Conservation (phyloP, 2,797 vertebrate genomes). For the Sebastes kiyomatsui region DNA sequence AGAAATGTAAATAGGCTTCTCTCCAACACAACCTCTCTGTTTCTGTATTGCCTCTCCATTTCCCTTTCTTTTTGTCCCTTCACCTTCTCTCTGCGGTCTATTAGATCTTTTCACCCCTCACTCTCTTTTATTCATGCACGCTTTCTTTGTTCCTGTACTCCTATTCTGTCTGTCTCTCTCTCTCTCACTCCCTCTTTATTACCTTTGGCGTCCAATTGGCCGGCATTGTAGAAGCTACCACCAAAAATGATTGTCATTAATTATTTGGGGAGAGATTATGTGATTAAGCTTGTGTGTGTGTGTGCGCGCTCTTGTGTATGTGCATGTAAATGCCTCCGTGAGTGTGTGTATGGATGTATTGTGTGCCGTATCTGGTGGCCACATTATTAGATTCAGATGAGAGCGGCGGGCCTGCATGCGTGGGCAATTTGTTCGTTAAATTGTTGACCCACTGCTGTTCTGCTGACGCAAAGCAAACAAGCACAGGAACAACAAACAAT, state of each 20-base stretch:
- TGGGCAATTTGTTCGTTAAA: conserved; percentile 29
- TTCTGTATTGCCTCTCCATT: not conserved
- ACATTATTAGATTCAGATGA: conserved; percentile 59
- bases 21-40: not conserved
- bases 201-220: conserved; percentile 58
- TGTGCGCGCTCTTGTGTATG: conserved; percentile 1
- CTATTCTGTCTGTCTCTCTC: conserved; percentile 2
- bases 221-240: conserved; percentile 14
- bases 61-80: not conserved
- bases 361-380: conserved; percentile 35
- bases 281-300: conserved; percentile 47
- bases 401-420: conserved; percentile 25
- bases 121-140: not conserved
- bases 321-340: conserved; percentile 1
- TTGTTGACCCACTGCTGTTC: conserved; percentile 26
- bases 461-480: conserved; percentile 6
- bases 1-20: not conserved
- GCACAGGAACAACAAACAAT: not conserved
- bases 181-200: conserved; percentile 15
- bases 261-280: conserved; percentile 76
- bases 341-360: not conserved
- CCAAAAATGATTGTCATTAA: conserved; percentile 72
- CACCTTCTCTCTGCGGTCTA: conserved; percentile 1
- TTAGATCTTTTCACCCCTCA: not conserved
- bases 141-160: conserved; percentile 48